phyloP scores from a whole-genome alignment of 2,797 vertebrate genomes.

The Leptatherina wallacei region DNA sequence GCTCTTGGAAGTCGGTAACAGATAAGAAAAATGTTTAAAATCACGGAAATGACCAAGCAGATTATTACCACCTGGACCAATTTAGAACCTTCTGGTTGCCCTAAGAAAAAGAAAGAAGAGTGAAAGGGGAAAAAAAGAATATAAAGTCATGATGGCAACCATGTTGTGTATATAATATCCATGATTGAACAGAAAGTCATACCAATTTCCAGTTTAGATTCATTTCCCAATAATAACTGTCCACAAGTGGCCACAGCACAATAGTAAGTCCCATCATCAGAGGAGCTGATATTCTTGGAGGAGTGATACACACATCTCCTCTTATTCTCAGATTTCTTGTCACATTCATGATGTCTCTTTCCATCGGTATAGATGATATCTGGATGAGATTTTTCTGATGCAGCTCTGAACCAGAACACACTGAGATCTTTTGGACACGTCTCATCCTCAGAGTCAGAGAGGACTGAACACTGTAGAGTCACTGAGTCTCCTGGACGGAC shows the following conservation, averaged over 20 bases:
- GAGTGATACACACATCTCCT: constrained; percentile 44
- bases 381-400: constrained; percentile 18
- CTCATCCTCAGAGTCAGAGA: constrained; percentile 8
- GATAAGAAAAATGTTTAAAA: constrained; percentile 5
- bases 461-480: constrained; percentile 16
- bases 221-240: constrained; percentile 57
- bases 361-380: constrained; percentile 33
- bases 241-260: constrained; percentile 65
- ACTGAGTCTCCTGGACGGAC: constrained; percentile 17
- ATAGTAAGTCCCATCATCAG: constrained; percentile 57
- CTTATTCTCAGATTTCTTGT: constrained; percentile 9
- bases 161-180: fast-evolving
- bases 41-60: constrained; percentile 13
- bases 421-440: constrained; percentile 24
- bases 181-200: not conserved
- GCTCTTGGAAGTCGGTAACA: not conserved
- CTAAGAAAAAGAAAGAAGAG: not conserved
- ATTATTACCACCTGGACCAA: not conserved
- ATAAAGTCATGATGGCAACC: fast-evolving
- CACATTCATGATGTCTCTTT: constrained; percentile 2
- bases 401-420: constrained; percentile 38
- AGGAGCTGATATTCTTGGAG: constrained; percentile 17
- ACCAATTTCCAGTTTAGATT: not conserved
- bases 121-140: too few relatives aligned
- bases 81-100: not conserved